Base-by-base conservation (phyloP, 2,113 vertebrate species). In the Etheostoma spectabile region DNA sequence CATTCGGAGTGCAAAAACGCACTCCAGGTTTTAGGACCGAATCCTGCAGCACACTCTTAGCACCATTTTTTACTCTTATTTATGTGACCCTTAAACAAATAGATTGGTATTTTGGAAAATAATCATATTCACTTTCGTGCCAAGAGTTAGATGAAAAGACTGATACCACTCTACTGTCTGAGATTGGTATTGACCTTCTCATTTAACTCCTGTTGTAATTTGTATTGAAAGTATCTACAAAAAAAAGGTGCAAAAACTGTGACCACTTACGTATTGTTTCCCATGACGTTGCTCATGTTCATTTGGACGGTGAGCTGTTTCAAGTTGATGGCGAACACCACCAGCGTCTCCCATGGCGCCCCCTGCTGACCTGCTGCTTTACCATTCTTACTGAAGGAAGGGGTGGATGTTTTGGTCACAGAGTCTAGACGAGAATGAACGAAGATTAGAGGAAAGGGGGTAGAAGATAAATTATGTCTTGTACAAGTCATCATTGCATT, bases 251-350 rank as follows among this genome's bases (percentile, higher is more conserved):
- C 2, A 56, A 18, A 4, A 27, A 38, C 14, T 4, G 38, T 21
- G 68, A 45, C 2, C 27, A 90, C 98, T 95, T 93, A 99, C 98
- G 97, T 99, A 53, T 99, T 99, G 88, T 99, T 99, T 77, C 98
- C 98, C 98, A 99, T 99, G 59, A 99, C 98, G 7, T 99, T 99
- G 91, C 98, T 99, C 98, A 99, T 99, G 84, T 99, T 99, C 98
- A 99, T 99, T 88, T 99, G 98, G 51, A 99, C 98, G 0, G 96
- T 99, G 80, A 99, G 93, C 84, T 98, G 98, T 72, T 99, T 99
- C 52, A 99, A 82, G 94, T 99, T 99, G 93, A 99, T 99, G 84
- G 97, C 98, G 83, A 99, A 99, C 38, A 99, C 98, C 35, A 99
- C 98, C 83, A 99, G 93, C 0, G 98, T 99, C 92, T 99, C 98